These are phyloP conservation scores for Myotis daubentonii DNA, from an alignment of 2,797 vertebrate genomes.

Conservation along the genomic window DNA sequence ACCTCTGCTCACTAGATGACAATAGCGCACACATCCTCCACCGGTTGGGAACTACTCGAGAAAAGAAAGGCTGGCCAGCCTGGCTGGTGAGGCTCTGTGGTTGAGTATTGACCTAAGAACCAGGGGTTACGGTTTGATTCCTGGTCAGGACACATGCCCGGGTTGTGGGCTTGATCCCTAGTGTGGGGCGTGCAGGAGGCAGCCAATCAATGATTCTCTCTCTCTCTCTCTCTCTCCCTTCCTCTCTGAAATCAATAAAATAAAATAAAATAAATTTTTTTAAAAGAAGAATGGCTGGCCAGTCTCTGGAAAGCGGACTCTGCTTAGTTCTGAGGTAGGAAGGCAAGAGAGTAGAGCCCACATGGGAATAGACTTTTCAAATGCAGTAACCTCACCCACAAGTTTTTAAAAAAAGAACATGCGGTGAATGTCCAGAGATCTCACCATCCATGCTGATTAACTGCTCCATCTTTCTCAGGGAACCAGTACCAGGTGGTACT, in stretches of 20 bases:
- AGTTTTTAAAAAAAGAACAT: neutral
- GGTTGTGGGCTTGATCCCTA: too few relatives aligned
- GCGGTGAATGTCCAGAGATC: neutral
- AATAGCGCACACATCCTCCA: neutral
- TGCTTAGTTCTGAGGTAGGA: neutral
- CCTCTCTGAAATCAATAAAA: too few relatives aligned
- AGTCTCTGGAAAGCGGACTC: neutral
- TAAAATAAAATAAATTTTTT: too few relatives aligned
- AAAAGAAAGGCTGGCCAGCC: neutral
- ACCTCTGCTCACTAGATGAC: neutral
- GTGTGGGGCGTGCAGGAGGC: too few relatives aligned
- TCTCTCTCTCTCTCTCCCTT: too few relatives aligned
- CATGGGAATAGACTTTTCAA: neutral
- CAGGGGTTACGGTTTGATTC: too few relatives aligned
- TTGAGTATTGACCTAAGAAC: too few relatives aligned
- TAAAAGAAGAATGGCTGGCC: neutral
- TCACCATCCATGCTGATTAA: neutral
- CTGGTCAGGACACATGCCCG: too few relatives aligned
- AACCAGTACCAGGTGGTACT: neutral
- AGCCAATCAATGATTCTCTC: too few relatives aligned
- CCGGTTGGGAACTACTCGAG: neutral
- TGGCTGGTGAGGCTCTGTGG: neutral
- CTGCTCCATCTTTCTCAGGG: neutral
- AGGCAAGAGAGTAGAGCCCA: neutral
- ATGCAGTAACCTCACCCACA: neutral